Percentiles rank a stretch among this genome's conserved stretches.
Conservation (phyloP, 2,113 vertebrate genomes). For the Ptyas mucosa region DNA sequence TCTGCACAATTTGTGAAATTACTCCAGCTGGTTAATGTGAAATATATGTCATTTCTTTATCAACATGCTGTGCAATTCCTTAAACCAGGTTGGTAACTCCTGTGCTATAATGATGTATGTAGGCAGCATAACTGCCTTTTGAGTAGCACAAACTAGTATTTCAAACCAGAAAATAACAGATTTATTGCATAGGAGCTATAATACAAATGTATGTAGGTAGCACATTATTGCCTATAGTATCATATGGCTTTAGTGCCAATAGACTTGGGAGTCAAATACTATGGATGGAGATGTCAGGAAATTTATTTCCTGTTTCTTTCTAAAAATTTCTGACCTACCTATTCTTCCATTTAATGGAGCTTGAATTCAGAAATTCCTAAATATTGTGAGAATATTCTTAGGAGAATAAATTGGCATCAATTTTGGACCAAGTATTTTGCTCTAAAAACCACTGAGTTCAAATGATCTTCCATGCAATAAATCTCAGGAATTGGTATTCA, state of each 20-base stretch:
- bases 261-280: background rate
- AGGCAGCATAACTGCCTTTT: background rate
- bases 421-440: background rate
- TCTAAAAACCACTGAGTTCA: constrained; percentile 22
- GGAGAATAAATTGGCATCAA: background rate
- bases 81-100: background rate
- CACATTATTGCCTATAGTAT: background rate
- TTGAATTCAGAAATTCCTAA: constrained; percentile 4
- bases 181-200: background rate
- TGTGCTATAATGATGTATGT: background rate
- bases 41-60: background rate
- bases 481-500: constrained; percentile 2
- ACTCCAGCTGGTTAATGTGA: background rate
- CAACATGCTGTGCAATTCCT: background rate
- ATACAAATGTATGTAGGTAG: background rate
- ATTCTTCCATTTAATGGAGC: background rate
- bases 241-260: background rate
- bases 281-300: background rate
- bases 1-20: background rate
- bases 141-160: background rate
- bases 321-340: background rate
- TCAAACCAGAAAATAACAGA: background rate
- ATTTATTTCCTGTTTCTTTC: background rate
- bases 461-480: background rate
- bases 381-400: background rate